These are phyloP conservation scores for Dolichotis patagonum DNA, from an alignment of 2,113 vertebrate species.

Conservation along the genomic window DNA sequence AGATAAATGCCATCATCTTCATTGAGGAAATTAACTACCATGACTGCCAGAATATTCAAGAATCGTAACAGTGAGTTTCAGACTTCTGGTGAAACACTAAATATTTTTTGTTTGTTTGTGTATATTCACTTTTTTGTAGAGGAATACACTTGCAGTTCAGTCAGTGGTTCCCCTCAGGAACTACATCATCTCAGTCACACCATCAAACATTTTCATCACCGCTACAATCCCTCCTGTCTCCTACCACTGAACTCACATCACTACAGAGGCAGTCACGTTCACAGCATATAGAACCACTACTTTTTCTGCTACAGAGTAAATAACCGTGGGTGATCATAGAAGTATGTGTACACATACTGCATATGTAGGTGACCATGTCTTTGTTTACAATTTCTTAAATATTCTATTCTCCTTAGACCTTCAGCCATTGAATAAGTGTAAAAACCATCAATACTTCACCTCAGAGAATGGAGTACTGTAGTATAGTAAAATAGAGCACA, in stretches of 20 bases:
- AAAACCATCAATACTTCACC: background rate
- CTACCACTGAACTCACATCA: background rate
- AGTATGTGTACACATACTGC: background rate
- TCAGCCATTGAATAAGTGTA: background rate
- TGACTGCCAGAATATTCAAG: background rate
- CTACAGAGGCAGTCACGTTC: background rate
- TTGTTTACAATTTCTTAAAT: background rate
- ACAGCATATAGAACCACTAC: background rate
- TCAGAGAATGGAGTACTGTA: background rate
- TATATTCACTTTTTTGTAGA: background rate
- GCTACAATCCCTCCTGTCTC: fast-evolving
- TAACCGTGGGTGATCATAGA: background rate
- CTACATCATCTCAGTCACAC: background rate
- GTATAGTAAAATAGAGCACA: background rate
- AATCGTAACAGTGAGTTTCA: background rate
- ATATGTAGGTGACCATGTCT: too few relatives aligned
- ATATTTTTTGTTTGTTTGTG: background rate
- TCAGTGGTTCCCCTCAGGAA: background rate
- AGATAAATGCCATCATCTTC: background rate
- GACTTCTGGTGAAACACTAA: background rate
- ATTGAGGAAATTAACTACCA: background rate
- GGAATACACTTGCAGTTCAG: background rate
- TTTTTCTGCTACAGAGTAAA: background rate
- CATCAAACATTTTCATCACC: background rate
- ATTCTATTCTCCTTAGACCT: background rate